Base-by-base conservation (phyloP, 2,888 invertebrate species). In the Altica lythri region DNA sequence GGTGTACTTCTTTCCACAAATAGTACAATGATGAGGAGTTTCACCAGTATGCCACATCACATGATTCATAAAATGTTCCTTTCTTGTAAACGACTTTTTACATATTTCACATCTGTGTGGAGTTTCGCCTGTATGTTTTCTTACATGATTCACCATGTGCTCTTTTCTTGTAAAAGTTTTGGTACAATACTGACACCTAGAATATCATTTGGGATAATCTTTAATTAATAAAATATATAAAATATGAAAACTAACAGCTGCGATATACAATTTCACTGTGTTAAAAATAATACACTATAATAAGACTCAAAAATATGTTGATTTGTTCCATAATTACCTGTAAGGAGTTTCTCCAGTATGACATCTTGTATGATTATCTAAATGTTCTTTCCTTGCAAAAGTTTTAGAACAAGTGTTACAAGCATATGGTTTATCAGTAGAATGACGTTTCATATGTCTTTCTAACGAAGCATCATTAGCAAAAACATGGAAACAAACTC, bases 1-100 rank as follows among this genome's bases (percentile, higher is more conserved):
- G 64, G 91, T 91, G 77, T 90, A 92, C 78, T 90, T 91, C 81
- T 92, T 92, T 66, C 89, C 90, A 77, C 90, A 91, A 68, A 90
- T 86, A 77, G 87, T 87, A 77, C 92, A 92, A 76, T 90, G 90
- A 78, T 92, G 92, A 59, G 90, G 91, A 62, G 90, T 91, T 79
- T 90, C 90, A 74, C 90, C 90, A 65, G 86, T 86, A 67, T 89
- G 88, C 88, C 88, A 88, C 87, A 88, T 87, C 57, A 88, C 87
- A 69, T 88, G 88, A 74, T 88, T 88, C 86, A 87, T 87, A 68
- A 87, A 88, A 70, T 88, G 88, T 67, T 88, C 88, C 69, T 88
- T 88, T 57, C 88, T 77, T 2, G 88, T 88, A 74, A 88, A 88
- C 70, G 88, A 88, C 78, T 88, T 88, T 76, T 88, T 88, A 77